Evolutionary conservation across 2,113 vertebrate species (phyloP), one percentile per base, ranked within the genome.

Genomic region (Camelus bactrianus): DNA sequence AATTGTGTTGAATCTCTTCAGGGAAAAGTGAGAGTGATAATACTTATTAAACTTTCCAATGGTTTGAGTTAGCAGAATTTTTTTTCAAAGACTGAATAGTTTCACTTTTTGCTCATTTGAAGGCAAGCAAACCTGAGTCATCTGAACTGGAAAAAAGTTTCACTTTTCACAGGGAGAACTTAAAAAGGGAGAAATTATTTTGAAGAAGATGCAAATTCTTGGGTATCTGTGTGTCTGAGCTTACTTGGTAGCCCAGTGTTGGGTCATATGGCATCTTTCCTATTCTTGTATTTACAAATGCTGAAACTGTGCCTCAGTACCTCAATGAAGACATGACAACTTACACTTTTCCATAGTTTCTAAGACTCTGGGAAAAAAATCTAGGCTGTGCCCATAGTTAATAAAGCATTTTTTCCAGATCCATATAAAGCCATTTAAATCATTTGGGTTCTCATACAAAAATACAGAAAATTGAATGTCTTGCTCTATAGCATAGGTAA

Each of bases 1-100:
- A 96, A 97, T 91, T 95, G 94, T 86, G 84, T 83, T 97, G 83
- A 86, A 94, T 97, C 46, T 98, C 96, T 89, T 97, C 42, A 96
- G 92, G 81, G 92, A 92, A 88, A 96, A 93, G 26, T 48, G 84
- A 93, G 42, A 50, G 2, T 20, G 42, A 26, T 24, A 93, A 86
- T 54, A 65, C 56, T 95, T 94, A 97, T 97, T 96, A 77, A 94
- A 79, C 8, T 97, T 98, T 93, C 73, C 77, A 90, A 2, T 81
- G 26, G 24, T 83, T 89, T 97, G 42, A 1, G 8, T 81, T 64
- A 80, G 85, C 83, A 91, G 85, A 77, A 75, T 62, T 26, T 88
- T 81, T 94, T 94, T 93, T 87, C 60, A 58, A 70, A 92, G 11
- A 82, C 17, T 92, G 12, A 48, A 17, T 93, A 28, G 82, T 92